Evolutionary conservation across 2,888 invertebrate genomes (phyloP).

Genomic region (Cosmorhoe ocellata): DNA sequence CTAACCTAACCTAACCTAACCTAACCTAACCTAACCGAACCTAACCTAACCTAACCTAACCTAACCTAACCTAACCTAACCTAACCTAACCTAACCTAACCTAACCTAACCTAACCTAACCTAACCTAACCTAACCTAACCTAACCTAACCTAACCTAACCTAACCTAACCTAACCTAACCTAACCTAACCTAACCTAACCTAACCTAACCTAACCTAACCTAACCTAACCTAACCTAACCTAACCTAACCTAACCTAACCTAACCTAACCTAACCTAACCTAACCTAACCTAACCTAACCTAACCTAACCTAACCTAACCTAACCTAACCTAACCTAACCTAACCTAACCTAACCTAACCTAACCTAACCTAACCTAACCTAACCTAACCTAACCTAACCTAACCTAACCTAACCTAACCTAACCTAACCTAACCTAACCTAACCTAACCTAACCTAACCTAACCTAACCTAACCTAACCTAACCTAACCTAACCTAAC

Average conservation of each 20-base stretch:
- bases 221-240: slow-evolving; percentile 28
- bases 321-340: slow-evolving; percentile 18
- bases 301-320: slow-evolving; percentile 19
- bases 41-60: too few relatives aligned
- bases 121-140: slow-evolving; percentile 36
- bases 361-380: slow-evolving; percentile 40
- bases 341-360: slow-evolving; percentile 31
- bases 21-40: too few relatives aligned
- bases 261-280: slow-evolving; percentile 29
- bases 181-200: slow-evolving; percentile 14
- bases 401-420: slow-evolving; percentile 19
- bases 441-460: slow-evolving; percentile 38
- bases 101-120: slow-evolving; percentile 25
- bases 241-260: slow-evolving; percentile 39
- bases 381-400: slow-evolving; percentile 13
- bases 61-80: slow-evolving; percentile 13
- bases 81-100: slow-evolving; percentile 19
- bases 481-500: slow-evolving; percentile 19
- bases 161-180: slow-evolving; percentile 39
- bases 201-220: slow-evolving; percentile 20
- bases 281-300: slow-evolving; percentile 10
- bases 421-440: slow-evolving; percentile 17
- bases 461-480: slow-evolving; percentile 33
- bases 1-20: slow-evolving; percentile 38
- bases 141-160: slow-evolving; percentile 38